These are phyloP conservation scores for Gymnorhina tibicen DNA, from an alignment of 2,113 vertebrate genomes.

Conservation along the genomic window DNA sequence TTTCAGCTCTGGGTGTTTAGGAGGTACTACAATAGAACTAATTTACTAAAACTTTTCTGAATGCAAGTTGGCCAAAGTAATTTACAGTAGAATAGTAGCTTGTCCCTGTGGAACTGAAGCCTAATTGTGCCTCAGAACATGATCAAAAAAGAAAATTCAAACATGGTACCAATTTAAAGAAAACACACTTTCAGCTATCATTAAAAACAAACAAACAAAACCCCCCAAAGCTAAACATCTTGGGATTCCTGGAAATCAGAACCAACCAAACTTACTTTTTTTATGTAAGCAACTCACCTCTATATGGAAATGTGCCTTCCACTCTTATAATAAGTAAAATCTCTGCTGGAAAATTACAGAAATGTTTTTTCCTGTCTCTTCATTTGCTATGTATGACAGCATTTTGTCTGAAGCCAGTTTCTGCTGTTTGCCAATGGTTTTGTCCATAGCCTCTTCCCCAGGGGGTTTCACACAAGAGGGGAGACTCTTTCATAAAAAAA, in stretches of 20 bases:
- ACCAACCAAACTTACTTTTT: constrained; percentile 56
- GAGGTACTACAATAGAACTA: neutral
- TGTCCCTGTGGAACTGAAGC: neutral
- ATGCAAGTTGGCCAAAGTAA: neutral
- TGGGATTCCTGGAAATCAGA: constrained; percentile 48
- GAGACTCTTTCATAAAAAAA: constrained; percentile 68
- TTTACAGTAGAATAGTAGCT: neutral
- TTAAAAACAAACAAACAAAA: constrained; percentile 33
- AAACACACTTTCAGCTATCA: constrained; percentile 33
- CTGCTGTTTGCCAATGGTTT: constrained; percentile 60
- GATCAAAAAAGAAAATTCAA: neutral
- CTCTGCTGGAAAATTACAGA: constrained; percentile 63
- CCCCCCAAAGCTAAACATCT: neutral
- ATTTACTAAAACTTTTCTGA: neutral
- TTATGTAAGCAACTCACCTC: constrained; percentile 56
- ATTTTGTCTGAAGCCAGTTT: constrained; percentile 64
- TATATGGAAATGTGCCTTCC: constrained; percentile 61
- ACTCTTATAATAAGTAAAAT: constrained; percentile 62
- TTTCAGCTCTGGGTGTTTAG: neutral
- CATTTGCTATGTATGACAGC: constrained; percentile 61
- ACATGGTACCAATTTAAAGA: neutral
- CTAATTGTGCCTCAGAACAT: neutral
- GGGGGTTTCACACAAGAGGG: constrained; percentile 64
- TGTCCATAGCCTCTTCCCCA: constrained; percentile 66
- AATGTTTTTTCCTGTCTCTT: constrained; percentile 67